Evolutionary conservation across 2,888 invertebrate genomes (phyloP).

Genomic region (Argyra leucocephala): DNA sequence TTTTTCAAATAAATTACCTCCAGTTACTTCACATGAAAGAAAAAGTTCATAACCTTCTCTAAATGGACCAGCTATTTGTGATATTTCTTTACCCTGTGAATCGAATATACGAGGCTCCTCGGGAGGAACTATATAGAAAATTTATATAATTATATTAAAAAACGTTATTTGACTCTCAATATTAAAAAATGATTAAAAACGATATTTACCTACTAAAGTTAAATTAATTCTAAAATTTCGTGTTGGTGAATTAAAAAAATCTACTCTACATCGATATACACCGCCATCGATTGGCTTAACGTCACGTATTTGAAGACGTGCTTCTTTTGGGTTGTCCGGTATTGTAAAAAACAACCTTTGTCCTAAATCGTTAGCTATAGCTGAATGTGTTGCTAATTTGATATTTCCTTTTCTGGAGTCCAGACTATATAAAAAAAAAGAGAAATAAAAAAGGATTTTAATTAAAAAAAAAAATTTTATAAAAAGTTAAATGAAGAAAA

Average conservation of each 20-base stretch:
- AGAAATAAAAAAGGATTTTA: neutral
- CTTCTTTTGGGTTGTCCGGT: conserved; percentile 61
- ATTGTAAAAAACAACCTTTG: conserved; percentile 64
- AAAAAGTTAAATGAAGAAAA: too few relatives aligned
- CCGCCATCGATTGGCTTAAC: conserved; percentile 69
- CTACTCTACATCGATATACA: conserved; percentile 76
- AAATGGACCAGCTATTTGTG: conserved; percentile 71
- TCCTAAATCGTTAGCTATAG: conserved; percentile 68
- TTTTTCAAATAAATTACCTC: conserved; percentile 52
- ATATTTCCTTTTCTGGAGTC: conserved; percentile 67
- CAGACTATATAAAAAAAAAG: conserved; percentile 47
- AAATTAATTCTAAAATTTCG: conserved; percentile 77
- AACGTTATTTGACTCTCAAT: conserved; percentile 14
- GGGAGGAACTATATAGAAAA: conserved; percentile 67
- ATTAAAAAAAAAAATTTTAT: too few relatives aligned
- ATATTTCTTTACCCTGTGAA: conserved; percentile 69
- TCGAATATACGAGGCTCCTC: conserved; percentile 73
- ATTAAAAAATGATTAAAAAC: conserved; percentile 7
- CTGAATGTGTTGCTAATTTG: conserved; percentile 59
- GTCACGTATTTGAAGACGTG: conserved; percentile 63
- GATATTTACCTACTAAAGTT: conserved; percentile 72
- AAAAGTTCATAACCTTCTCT: conserved; percentile 76
- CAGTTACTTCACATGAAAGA: conserved; percentile 74
- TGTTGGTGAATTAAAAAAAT: conserved; percentile 81
- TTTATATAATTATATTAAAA: too few relatives aligned